Base-by-base conservation (phyloP, 2,113 vertebrate species). In the Albula glossodonta region DNA sequence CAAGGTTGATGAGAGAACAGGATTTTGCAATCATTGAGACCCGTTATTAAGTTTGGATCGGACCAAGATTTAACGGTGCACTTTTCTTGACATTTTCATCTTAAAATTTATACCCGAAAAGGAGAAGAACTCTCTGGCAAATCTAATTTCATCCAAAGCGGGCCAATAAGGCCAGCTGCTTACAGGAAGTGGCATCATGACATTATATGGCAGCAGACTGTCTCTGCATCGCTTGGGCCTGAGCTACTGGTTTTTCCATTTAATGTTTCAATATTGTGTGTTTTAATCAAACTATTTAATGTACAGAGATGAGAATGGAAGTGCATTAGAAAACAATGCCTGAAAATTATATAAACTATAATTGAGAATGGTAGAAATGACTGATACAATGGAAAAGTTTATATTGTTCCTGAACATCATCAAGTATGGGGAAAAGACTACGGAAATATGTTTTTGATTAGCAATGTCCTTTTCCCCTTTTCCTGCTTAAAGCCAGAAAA, bases 11-110 rank as follows among this genome's bases (percentile, higher is more conserved):
- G 94, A 95, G 92, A 91, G 88, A 92, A 94, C 94, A 91, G 91
- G 93, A 94, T 95, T 86, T 88, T 82, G 63, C 86, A 84, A 87
- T 88, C 83, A 78, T 92, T 92, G 89, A 90, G 90, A 87, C 77
- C 88, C 92, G 88, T 95, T 94, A 96, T 95, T 91, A 91, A 94
- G 93, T 95, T 95, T 96, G 93, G 92, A 95, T 94, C 91, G 93
- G 95, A 94, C 94, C 19, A 88, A 90, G 91, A 90, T 93, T 94
- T 92, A 91, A 87, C 87, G 84, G 89, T 91, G 92, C 94, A 93
- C 93, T 93, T 91, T 91, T 91, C 90, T 90, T 89, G 93, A 91
- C 92, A 91, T 93, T 93, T 92, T 89, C 90, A 91, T 87, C 88
- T 92, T 85, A 88, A 93, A 91, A 85, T 83, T 85, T 85, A 74